phyloP scores from a whole-genome alignment of 2,888 invertebrate species.

The Tetrapedia diversipes region DNA sequence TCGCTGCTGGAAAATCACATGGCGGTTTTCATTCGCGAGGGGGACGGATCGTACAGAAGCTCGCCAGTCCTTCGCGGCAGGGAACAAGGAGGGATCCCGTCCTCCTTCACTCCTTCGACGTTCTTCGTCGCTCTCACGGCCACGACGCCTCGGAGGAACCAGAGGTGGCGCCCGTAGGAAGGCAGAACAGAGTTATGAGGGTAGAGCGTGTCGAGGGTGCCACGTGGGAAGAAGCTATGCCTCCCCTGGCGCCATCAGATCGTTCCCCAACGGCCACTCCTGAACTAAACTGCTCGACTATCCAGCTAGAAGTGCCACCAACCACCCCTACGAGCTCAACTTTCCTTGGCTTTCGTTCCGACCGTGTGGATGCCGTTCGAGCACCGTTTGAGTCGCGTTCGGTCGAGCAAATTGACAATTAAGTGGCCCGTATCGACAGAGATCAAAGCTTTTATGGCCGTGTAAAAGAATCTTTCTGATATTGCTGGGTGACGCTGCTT shows the following conservation, averaged over 20 bases:
- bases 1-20: constrained; percentile 62
- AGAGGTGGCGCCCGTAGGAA: constrained; percentile 69
- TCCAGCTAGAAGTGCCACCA: constrained; percentile 57
- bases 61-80: constrained; percentile 54
- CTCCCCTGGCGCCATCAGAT: constrained; percentile 80
- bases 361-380: constrained; percentile 9
- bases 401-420: background rate
- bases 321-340: constrained; percentile 35
- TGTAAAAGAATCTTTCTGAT: too few species aligned
- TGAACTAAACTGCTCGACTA: constrained; percentile 80
- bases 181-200: constrained; percentile 77
- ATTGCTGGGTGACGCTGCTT: too few species aligned
- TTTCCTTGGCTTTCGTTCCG: constrained; percentile 36
- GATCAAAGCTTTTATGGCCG: too few species aligned
- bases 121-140: constrained; percentile 50
- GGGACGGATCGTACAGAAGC: constrained; percentile 27
- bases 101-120: constrained; percentile 8
- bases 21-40: constrained; percentile 55
- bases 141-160: constrained; percentile 56
- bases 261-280: constrained; percentile 81
- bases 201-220: constrained; percentile 76
- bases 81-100: constrained; percentile 32
- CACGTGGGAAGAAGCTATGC: constrained; percentile 81
- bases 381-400: constrained; percentile 31
- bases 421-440: background rate